A percentile compares a stretch with the other conserved stretches of the same genome.
Conservation (phyloP, 2,797 vertebrate genomes). For the Sebastiscus albofasciatus region DNA sequence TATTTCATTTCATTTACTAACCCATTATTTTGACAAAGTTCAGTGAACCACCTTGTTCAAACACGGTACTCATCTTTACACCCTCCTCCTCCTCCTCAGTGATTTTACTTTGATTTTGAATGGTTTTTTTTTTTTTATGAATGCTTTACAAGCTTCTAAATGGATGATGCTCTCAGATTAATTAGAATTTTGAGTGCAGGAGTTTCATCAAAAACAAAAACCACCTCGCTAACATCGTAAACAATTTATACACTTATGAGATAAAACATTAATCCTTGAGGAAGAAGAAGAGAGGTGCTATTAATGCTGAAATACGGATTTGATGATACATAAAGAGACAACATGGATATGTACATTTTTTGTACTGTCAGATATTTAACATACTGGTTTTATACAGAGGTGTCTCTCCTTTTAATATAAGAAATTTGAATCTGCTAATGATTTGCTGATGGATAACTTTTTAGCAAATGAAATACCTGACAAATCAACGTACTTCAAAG, state of each 20-base stretch:
- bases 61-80: background rate
- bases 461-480: too few species aligned
- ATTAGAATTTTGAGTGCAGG: background rate
- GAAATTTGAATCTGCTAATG: too few species aligned
- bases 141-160: background rate
- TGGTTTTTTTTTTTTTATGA: background rate
- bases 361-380: too few species aligned
- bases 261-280: background rate
- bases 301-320: background rate
- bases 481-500: too few species aligned
- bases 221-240: background rate
- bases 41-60: background rate
- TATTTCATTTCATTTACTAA: constrained; percentile 8
- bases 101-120: background rate
- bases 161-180: background rate
- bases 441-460: too few species aligned
- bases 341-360: too few species aligned
- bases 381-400: too few species aligned
- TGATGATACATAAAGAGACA: too few species aligned
- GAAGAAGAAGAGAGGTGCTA: background rate
- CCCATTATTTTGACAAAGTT: background rate
- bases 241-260: background rate
- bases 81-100: background rate
- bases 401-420: too few species aligned
- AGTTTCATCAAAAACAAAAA: background rate